Conservation (phyloP, 2,797 vertebrate species). For the Hydrophis major region DNA sequence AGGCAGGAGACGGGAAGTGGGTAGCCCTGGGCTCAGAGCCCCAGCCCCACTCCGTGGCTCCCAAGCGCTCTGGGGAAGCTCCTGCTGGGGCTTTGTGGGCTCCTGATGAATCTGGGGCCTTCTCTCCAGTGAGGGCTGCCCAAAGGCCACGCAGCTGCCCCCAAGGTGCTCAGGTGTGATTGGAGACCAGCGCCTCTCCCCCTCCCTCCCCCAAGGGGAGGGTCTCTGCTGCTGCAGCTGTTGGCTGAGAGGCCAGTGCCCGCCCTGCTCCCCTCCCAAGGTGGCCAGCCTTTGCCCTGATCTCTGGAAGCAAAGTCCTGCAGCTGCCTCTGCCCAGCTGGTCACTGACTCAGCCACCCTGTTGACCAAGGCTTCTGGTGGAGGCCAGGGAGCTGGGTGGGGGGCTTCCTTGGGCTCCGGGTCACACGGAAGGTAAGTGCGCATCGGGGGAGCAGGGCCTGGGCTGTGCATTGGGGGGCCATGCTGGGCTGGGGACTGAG, state of each 20-base stretch:
- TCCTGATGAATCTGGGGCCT: background rate
- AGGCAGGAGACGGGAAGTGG: background rate
- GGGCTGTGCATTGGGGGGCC: background rate
- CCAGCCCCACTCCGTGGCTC: background rate
- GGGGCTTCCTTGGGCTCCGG: rapidly evolving
- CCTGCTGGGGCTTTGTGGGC: background rate
- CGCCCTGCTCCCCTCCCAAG: background rate
- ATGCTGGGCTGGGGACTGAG: background rate
- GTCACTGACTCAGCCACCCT: background rate
- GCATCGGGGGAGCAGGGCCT: background rate
- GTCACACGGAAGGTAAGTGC: background rate
- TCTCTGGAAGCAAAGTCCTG: background rate
- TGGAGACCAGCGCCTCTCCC: rapidly evolving
- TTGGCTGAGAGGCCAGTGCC: background rate
- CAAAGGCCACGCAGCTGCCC: background rate
- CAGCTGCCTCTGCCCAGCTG: conserved; percentile 23
- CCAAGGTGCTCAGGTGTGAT: background rate
- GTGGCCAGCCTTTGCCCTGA: background rate
- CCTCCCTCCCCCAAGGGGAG: background rate
- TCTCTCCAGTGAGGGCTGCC: background rate
- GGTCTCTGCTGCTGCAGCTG: background rate
- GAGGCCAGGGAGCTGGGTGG: rapidly evolving
- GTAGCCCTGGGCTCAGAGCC: background rate
- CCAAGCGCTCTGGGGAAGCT: background rate
- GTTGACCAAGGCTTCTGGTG: background rate